Conservation (phyloP, 2,113 vertebrate genomes). For the Pristiophorus japonicus region DNA sequence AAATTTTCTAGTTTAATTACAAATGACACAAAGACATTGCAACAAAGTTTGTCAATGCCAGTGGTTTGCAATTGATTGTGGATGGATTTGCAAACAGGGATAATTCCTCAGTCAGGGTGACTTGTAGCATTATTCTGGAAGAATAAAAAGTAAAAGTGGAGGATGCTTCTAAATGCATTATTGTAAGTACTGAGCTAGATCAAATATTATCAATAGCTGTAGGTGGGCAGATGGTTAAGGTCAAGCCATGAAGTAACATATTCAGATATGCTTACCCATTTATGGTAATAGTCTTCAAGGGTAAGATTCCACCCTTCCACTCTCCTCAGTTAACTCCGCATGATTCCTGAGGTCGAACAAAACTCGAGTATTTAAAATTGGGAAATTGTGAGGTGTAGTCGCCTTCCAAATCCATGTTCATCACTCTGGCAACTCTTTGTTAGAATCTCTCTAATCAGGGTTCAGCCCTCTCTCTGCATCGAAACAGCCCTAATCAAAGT, state of each 20-base stretch:
- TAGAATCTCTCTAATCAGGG: not conserved
- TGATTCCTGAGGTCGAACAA: not conserved
- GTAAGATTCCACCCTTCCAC: not conserved
- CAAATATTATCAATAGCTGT: not conserved
- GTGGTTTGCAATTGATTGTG: not conserved
- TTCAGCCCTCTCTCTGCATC: not conserved
- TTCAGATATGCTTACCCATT: not conserved
- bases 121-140: not conserved
- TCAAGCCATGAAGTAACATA: not conserved
- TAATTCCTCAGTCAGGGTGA: not conserved
- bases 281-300: not conserved
- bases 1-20: slow-evolving; percentile 12
- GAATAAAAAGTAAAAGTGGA: not conserved
- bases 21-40: not conserved
- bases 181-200: not conserved
- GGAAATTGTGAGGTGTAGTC: not conserved
- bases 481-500: not conserved
- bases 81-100: not conserved
- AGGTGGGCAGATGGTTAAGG: not conserved
- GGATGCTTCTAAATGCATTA: not conserved
- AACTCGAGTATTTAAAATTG: not conserved
- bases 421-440: not conserved
- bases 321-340: not conserved
- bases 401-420: not conserved
- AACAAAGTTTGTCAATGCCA: not conserved